These are phyloP conservation scores for Drosophila falleni DNA, from an alignment of 2,888 invertebrate genomes.

Conservation along the genomic window DNA sequence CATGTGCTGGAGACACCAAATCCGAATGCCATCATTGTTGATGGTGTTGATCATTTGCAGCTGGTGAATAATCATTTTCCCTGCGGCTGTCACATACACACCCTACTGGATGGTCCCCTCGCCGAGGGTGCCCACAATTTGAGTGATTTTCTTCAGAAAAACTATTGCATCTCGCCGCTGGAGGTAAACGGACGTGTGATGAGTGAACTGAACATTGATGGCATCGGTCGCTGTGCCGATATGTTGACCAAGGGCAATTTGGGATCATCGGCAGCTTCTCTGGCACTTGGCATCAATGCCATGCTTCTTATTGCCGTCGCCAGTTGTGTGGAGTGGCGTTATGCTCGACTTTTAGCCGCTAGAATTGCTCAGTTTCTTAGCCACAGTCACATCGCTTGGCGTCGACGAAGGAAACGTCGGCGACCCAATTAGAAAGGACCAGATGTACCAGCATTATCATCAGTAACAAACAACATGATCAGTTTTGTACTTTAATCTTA, in stretches of 20 bases:
- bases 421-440: conserved; percentile 50
- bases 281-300: conserved; percentile 80
- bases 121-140: conserved; percentile 88
- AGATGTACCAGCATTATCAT: neutral
- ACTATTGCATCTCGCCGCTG: conserved; percentile 94
- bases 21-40: conserved; percentile 89
- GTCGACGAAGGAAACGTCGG: conserved; percentile 66
- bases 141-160: conserved; percentile 89
- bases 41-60: conserved; percentile 90
- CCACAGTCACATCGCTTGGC: conserved; percentile 61
- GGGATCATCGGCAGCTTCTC: conserved; percentile 86
- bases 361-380: conserved; percentile 56
- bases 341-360: conserved; percentile 48
- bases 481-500: conserved; percentile 48
- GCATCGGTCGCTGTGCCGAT: conserved; percentile 89
- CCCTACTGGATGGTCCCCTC: conserved; percentile 91
- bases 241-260: conserved; percentile 89
- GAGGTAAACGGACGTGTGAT: conserved; percentile 92
- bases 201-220: conserved; percentile 89
- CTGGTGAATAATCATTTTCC: conserved; percentile 93
- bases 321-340: conserved; percentile 72
- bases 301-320: conserved; percentile 80
- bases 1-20: conserved; percentile 92
- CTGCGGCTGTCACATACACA: conserved; percentile 93
- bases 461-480: conserved; percentile 4